phyloP scores from a whole-genome alignment of 2,888 invertebrate genomes.

The Oligia fasciuncula region DNA sequence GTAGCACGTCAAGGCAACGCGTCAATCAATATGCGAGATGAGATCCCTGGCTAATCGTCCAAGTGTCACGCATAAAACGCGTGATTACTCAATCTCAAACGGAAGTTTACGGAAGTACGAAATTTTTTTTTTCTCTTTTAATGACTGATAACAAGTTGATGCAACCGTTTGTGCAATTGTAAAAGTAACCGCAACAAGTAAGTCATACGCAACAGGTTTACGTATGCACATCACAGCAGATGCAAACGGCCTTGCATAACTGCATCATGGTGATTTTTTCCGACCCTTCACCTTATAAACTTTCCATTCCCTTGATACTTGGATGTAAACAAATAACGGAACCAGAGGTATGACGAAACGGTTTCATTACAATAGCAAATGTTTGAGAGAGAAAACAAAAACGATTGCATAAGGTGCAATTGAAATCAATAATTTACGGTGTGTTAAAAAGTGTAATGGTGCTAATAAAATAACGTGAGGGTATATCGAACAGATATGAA shows the following conservation, averaged over 20 bases:
- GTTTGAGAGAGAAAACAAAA: constrained; percentile 38
- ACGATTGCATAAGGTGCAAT: constrained; percentile 41
- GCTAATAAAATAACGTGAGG: constrained; percentile 74
- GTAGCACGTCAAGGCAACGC: constrained; percentile 84
- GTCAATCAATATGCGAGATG: constrained; percentile 90
- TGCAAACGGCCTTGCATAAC: constrained; percentile 76
- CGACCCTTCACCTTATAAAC: constrained; percentile 61
- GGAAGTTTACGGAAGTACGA: constrained; percentile 29
- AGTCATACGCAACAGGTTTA: constrained; percentile 78
- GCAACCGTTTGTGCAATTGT: constrained; percentile 59
- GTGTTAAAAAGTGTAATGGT: constrained; percentile 73
- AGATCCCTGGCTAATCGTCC: constrained; percentile 79
- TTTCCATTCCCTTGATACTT: constrained; percentile 60
- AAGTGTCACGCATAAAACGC: constrained; percentile 64
- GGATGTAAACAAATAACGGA: constrained; percentile 55
- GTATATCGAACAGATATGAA: constrained; percentile 70
- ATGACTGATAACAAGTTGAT: constrained; percentile 40
- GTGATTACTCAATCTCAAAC: constrained; percentile 53
- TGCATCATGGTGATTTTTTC: constrained; percentile 60
- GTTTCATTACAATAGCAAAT: constrained; percentile 42
- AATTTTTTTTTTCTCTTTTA: constrained; percentile 14
- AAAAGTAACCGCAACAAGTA: constrained; percentile 72
- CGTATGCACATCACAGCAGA: constrained; percentile 77
- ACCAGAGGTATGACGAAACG: constrained; percentile 29
- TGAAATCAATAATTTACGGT: constrained; percentile 40